These are phyloP conservation scores for Mantis religiosa DNA, from an alignment of 2,888 invertebrate species.

Conservation along the genomic window DNA sequence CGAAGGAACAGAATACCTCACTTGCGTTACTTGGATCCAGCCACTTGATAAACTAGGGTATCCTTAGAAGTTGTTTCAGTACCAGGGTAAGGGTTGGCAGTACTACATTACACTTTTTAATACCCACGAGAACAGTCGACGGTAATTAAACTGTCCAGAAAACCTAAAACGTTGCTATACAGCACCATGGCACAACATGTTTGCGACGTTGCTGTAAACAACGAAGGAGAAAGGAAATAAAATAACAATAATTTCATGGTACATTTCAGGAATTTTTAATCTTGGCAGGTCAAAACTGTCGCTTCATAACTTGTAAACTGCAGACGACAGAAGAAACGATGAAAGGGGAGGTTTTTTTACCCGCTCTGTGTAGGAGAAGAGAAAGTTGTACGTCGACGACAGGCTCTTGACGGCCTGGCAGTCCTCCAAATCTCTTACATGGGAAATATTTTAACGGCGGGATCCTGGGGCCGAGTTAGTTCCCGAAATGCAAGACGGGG, in stretches of 20 bases:
- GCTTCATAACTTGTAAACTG: background rate
- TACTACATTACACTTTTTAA: no score
- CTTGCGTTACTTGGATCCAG: no score
- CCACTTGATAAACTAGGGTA: no score
- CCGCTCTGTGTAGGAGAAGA: no score
- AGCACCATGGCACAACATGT: no score
- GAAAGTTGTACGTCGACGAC: background rate
- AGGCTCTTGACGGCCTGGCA: background rate
- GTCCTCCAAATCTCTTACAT: background rate
- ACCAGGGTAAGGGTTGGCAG: no score
- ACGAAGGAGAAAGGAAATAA: background rate
- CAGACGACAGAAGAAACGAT: background rate
- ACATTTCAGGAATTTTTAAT: background rate
- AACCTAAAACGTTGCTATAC: no score
- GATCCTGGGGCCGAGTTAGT: background rate
- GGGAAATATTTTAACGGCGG: background rate
- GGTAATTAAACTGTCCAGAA: no score
- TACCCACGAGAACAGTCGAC: no score
- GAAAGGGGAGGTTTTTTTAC: background rate
- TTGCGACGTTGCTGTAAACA: background rate
- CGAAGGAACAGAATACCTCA: no score
- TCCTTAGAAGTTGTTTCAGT: no score
- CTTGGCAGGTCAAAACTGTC: background rate
- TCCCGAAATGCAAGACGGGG: background rate
- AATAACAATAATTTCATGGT: background rate